These are phyloP conservation scores for Gallinago nigripennis DNA, from an alignment of 2,797 vertebrate genomes.

Conservation along the genomic window DNA sequence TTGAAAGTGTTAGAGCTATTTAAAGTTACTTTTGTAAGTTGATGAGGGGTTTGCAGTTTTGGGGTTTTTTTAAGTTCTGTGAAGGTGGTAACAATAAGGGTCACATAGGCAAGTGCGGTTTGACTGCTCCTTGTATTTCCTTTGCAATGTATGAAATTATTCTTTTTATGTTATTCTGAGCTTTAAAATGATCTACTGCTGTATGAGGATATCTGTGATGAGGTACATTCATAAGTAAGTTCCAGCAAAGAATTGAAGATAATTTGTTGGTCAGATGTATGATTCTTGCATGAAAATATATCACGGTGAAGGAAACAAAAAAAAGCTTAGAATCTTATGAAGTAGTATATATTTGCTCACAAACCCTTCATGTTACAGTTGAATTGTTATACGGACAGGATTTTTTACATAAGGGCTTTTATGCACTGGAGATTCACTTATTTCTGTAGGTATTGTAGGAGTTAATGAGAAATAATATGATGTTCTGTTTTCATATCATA, in stretches of 20 bases:
- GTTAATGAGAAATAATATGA: neutral
- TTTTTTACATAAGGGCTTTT: neutral
- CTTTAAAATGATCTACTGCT: neutral
- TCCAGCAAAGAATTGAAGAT: neutral
- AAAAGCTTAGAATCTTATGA: neutral
- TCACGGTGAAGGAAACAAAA: neutral
- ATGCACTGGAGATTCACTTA: neutral
- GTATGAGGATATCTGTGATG: neutral
- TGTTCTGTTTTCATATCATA: neutral
- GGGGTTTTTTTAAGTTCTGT: neutral
- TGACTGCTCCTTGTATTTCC: neutral
- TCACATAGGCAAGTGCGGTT: neutral
- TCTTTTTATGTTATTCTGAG: neutral
- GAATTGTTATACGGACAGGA: neutral
- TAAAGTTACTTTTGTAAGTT: neutral
- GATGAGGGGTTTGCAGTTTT: neutral
- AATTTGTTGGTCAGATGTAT: neutral
- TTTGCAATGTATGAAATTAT: neutral
- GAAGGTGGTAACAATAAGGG: neutral
- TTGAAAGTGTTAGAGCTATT: neutral
- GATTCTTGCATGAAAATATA: neutral
- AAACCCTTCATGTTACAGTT: neutral
- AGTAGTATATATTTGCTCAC: neutral
- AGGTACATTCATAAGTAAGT: neutral
- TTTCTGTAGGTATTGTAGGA: neutral